Evolutionary conservation across 2,113 vertebrate species (phyloP).

Genomic region (Electrona antarctica): DNA sequence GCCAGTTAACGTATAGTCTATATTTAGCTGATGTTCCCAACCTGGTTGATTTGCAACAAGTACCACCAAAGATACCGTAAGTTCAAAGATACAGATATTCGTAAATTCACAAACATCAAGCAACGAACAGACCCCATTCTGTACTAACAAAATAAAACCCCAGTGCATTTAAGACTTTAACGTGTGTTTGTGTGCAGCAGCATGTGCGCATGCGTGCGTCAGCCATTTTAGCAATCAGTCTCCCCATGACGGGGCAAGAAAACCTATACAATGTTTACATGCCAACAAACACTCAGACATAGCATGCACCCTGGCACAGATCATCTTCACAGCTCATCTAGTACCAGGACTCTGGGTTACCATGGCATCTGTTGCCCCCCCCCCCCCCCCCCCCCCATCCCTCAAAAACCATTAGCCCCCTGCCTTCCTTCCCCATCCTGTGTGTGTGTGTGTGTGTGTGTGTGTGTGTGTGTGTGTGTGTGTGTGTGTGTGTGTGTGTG

Average conservation of each 20-base stretch:
- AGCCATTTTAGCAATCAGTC: too few species aligned
- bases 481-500: slow-evolving; percentile 13
- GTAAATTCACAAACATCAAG: too few species aligned
- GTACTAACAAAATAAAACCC: too few species aligned
- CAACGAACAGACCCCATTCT: too few species aligned
- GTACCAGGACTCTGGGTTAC: slow-evolving; percentile 57
- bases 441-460: slow-evolving; percentile 14
- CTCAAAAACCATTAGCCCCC: slow-evolving; percentile 50
- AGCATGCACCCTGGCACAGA: slow-evolving; percentile 37
- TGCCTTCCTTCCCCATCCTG: slow-evolving; percentile 39
- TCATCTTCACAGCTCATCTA: slow-evolving; percentile 37
- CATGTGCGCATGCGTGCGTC: background rate
- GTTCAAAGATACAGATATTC: too few species aligned
- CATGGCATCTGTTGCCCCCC: slow-evolving; percentile 60
- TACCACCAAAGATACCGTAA: too few species aligned
- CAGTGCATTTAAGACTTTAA: background rate
- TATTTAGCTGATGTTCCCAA: too few species aligned
- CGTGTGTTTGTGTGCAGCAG: background rate
- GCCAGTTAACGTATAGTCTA: too few species aligned
- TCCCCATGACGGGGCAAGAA: slow-evolving; percentile 7
- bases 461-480: slow-evolving; percentile 13
- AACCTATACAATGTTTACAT: slow-evolving; percentile 19
- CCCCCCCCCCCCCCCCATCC: slow-evolving; percentile 32
- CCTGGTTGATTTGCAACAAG: too few species aligned
- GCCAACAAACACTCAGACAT: slow-evolving; percentile 13